Conservation (phyloP, 2,113 vertebrate genomes). For the Hippoglossus stenolepis region DNA sequence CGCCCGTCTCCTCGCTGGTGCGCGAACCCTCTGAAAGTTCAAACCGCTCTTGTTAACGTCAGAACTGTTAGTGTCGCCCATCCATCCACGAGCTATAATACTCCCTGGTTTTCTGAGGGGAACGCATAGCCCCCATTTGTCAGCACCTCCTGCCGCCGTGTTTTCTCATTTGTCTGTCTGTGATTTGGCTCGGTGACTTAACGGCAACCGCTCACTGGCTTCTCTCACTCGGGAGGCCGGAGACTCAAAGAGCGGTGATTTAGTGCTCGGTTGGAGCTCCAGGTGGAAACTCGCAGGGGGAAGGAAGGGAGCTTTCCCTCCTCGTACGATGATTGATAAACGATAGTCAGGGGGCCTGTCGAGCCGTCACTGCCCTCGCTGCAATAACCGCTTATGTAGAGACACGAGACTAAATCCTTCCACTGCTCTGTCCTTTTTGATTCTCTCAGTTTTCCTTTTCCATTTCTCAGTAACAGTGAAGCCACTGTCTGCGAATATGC, state of each 20-base stretch:
- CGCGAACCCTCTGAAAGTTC: constrained; percentile 34
- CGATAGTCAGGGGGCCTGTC: constrained; percentile 57
- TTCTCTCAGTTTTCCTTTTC: constrained; percentile 26
- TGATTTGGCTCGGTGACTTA: constrained; percentile 61
- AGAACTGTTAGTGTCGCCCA: constrained; percentile 57
- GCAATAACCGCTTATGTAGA: constrained; percentile 64
- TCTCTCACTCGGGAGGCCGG: constrained; percentile 46
- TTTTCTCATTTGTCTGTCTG: constrained; percentile 74
- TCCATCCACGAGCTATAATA: constrained; percentile 65
- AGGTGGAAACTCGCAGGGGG: constrained; percentile 64
- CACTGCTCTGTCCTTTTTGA: constrained; percentile 49
- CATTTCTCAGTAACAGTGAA: constrained; percentile 51
- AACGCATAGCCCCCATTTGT: constrained; percentile 69
- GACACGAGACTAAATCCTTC: constrained; percentile 69
- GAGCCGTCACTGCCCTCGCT: constrained; percentile 41
- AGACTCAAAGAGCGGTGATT: constrained; percentile 64
- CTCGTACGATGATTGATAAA: constrained; percentile 72
- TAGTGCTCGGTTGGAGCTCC: constrained; percentile 57
- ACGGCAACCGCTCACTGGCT: constrained; percentile 49
- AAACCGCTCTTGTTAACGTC: constrained; percentile 49
- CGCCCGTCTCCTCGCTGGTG: not conserved
- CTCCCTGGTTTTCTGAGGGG: constrained; percentile 50
- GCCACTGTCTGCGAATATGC: constrained; percentile 53
- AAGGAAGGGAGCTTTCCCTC: constrained; percentile 52
- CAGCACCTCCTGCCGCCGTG: constrained; percentile 59